phyloP scores from a whole-genome alignment of 1,140 invertebrate species.

The Chironomus tepperi region DNA sequence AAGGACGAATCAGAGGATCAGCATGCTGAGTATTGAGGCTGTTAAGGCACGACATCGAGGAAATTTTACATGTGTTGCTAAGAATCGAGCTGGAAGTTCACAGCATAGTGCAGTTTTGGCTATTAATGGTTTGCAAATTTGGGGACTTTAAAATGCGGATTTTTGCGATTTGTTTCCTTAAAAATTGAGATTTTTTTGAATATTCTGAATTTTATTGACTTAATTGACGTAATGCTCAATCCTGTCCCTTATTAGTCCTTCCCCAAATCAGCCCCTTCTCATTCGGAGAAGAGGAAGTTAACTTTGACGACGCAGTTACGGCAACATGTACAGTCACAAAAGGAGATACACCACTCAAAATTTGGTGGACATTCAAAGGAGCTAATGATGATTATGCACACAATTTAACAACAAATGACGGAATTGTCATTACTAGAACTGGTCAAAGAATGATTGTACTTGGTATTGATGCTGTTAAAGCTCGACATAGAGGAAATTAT shows the following conservation, averaged over 20 bases:
- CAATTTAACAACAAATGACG: slow-evolving; percentile 42
- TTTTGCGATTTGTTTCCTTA: slow-evolving; percentile 26
- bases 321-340: slow-evolving; percentile 54
- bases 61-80: slow-evolving; percentile 62
- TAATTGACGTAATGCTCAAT: too few relatives aligned
- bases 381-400: slow-evolving; percentile 25
- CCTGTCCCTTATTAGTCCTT: too few relatives aligned
- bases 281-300: slow-evolving; percentile 53
- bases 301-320: slow-evolving; percentile 57
- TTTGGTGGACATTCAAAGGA: slow-evolving; percentile 46
- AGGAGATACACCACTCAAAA: slow-evolving; percentile 56
- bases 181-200: too few relatives aligned
- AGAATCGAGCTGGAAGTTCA: slow-evolving; percentile 61
- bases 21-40: slow-evolving; percentile 55
- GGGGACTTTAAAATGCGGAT: neutral
- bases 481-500: slow-evolving; percentile 52
- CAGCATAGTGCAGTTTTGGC: slow-evolving; percentile 56
- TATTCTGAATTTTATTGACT: too few relatives aligned
- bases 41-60: slow-evolving; percentile 55
- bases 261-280: slow-evolving; percentile 55
- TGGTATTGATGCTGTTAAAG: slow-evolving; percentile 50
- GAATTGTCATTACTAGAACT: slow-evolving; percentile 43
- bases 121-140: slow-evolving; percentile 50
- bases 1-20: slow-evolving; percentile 54
- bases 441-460: slow-evolving; percentile 49